Percentiles rank a stretch among this genome's conserved stretches.
These are phyloP conservation scores for Siniperca obscura DNA, from an alignment of 2,797 vertebrate species.

Conservation along the genomic window DNA sequence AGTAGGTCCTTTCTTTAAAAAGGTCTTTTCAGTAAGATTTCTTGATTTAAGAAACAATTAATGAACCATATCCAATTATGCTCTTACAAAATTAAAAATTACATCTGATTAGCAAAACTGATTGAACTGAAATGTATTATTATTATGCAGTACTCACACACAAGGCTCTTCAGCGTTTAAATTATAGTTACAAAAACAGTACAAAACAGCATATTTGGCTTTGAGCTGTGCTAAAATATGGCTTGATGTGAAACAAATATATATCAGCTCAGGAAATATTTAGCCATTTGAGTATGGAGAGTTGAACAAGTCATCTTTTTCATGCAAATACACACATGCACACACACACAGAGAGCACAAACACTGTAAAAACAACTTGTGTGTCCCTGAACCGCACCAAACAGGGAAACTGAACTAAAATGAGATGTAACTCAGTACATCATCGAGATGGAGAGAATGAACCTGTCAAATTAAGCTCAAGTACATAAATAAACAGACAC, in stretches of 20 bases:
- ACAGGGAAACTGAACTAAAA: neutral
- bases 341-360: neutral
- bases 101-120: constrained; percentile 8
- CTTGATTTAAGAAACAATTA: constrained; percentile 22
- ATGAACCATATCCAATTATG: constrained; percentile 19
- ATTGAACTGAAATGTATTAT: neutral
- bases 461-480: neutral
- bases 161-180: neutral
- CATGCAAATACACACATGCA: neutral
- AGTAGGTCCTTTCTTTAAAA: constrained; percentile 7
- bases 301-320: neutral
- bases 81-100: neutral
- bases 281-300: neutral
- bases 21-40: neutral
- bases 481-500: neutral
- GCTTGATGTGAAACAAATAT: neutral
- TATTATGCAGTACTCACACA: neutral
- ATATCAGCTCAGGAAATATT: constrained; percentile 1
- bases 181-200: neutral
- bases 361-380: neutral
- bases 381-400: neutral
- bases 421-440: neutral
- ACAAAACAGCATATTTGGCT: neutral
- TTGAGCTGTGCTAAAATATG: neutral
- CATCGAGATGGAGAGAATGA: neutral